Evolutionary conservation across 2,888 invertebrate species (phyloP).

Genomic region (Onthophagus sagittarius): DNA sequence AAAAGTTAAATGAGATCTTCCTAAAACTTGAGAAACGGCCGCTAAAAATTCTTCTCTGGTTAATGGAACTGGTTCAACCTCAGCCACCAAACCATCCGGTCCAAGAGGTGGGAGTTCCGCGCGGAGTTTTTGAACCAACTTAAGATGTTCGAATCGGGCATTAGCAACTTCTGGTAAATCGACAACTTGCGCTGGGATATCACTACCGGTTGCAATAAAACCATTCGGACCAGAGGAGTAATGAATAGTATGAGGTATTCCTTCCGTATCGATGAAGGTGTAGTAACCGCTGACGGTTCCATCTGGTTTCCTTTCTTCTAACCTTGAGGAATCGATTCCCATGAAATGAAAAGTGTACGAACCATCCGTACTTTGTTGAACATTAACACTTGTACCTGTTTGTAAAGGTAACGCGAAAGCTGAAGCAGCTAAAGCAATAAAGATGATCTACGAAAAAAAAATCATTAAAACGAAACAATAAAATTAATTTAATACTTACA

Average conservation of each 20-base stretch:
- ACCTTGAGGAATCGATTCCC: constrained; percentile 40
- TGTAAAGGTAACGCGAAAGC: constrained; percentile 15
- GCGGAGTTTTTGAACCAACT: constrained; percentile 6
- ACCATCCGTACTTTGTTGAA: constrained; percentile 18
- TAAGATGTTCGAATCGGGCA: constrained; percentile 16
- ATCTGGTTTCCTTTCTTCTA: constrained; percentile 60
- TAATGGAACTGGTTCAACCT: constrained; percentile 17
- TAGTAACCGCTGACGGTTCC: constrained; percentile 65
- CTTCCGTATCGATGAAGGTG: constrained; percentile 60
- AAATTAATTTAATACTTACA: neutral
- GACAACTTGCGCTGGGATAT: constrained; percentile 14
- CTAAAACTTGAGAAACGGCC: constrained; percentile 13
- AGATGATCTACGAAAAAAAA: constrained; percentile 12
- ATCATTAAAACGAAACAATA: neutral
- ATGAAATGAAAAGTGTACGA: constrained; percentile 15
- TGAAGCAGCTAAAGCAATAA: constrained; percentile 18
- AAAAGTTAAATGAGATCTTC: constrained; percentile 14
- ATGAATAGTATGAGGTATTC: constrained; percentile 52
- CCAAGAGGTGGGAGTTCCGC: constrained; percentile 16
- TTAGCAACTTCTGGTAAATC: constrained; percentile 17
- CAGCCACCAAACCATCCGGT: constrained; percentile 17
- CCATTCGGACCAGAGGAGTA: constrained; percentile 20
- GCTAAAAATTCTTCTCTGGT: constrained; percentile 19
- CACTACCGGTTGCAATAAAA: constrained; percentile 17
- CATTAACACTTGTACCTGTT: constrained; percentile 7